phyloP scores from a whole-genome alignment of 2,888 invertebrate genomes.

The Nymphalis c-album region DNA sequence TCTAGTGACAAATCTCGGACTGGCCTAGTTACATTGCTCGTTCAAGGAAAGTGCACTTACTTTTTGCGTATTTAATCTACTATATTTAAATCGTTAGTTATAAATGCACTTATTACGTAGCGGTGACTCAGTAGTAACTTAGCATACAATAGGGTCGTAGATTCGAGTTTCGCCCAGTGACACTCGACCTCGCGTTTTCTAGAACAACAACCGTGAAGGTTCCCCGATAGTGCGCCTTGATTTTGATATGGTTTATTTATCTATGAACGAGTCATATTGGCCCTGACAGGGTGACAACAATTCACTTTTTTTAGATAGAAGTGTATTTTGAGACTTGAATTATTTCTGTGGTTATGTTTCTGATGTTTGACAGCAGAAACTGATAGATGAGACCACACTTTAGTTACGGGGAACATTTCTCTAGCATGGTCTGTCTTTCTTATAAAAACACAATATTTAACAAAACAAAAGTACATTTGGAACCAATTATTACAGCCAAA shows the following conservation, averaged over 20 bases:
- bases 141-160: constrained; percentile 62
- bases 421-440: no score
- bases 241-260: constrained; percentile 20
- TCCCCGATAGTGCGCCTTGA: constrained; percentile 17
- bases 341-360: no score
- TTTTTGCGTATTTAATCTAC: neutral
- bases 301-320: neutral
- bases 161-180: constrained; percentile 48
- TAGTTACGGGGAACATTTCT: no score
- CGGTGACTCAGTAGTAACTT: constrained; percentile 51
- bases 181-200: constrained; percentile 31
- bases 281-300: neutral
- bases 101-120: constrained; percentile 19
- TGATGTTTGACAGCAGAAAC: no score
- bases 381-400: no score
- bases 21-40: no score
- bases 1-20: no score
- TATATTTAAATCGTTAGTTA: constrained; percentile 7
- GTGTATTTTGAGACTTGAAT: no score
- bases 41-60: no score
- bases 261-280: constrained; percentile 5
- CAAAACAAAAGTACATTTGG: no score
- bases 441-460: no score
- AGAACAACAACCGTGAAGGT: constrained; percentile 30
- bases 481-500: no score